phyloP scores from a whole-genome alignment of 2,797 vertebrate species.

The Syngnathus acus region DNA sequence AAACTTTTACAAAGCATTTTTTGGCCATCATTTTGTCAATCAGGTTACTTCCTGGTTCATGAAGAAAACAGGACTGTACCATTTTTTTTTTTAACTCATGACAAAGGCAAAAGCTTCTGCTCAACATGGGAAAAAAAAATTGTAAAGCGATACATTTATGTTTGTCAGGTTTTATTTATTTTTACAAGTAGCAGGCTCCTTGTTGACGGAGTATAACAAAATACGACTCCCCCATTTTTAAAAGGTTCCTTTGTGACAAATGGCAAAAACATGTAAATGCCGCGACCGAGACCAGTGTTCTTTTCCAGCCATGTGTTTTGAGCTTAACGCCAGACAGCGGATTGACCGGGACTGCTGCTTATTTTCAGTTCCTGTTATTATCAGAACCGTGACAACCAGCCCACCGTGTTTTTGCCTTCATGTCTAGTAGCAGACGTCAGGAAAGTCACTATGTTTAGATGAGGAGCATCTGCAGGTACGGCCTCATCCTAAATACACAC shows the following conservation, averaged over 20 bases:
- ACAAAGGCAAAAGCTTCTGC: background rate
- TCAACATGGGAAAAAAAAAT: background rate
- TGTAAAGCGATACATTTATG: too few species aligned
- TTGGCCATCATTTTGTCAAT: conserved; percentile 11
- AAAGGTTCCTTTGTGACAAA: background rate
- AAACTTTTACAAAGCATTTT: background rate
- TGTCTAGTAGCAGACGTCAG: background rate
- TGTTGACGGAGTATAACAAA: background rate
- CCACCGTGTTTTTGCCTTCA: background rate
- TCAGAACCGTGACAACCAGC: background rate
- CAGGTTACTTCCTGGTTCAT: background rate
- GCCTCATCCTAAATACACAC: background rate
- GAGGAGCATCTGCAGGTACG: background rate
- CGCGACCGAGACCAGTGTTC: background rate
- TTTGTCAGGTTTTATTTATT: background rate
- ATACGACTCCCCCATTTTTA: background rate
- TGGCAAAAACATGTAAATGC: background rate
- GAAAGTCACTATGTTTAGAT: background rate
- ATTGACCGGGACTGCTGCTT: background rate
- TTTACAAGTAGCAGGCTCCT: background rate
- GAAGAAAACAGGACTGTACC: background rate
- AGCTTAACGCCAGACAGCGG: background rate
- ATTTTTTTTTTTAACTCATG: background rate
- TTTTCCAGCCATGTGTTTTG: background rate
- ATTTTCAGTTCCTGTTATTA: background rate